Evolutionary conservation across 2,888 invertebrate species (phyloP).

Genomic region (Salticus scenicus): DNA sequence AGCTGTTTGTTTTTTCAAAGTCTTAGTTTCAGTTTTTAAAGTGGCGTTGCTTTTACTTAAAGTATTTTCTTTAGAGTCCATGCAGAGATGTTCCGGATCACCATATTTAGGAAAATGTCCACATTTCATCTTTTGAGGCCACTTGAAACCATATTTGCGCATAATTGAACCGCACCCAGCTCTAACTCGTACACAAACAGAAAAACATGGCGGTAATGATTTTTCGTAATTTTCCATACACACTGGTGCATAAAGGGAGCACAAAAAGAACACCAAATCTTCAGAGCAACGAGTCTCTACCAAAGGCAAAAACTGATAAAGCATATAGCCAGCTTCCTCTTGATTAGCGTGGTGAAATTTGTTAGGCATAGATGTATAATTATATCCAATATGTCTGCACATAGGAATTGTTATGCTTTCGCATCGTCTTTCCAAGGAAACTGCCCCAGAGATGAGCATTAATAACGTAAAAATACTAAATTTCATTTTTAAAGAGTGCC

Average conservation of each 20-base stretch:
- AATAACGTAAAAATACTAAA: slow-evolving; percentile 7
- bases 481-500: too few relatives aligned
- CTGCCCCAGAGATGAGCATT: background rate
- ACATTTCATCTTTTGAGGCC: slow-evolving; percentile 98
- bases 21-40: slow-evolving; percentile 60
- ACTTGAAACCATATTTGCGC: slow-evolving; percentile 90
- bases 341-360: slow-evolving; percentile 88
- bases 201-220: slow-evolving; percentile 93
- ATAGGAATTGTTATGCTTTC: slow-evolving; percentile 98
- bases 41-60: slow-evolving; percentile 38
- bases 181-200: slow-evolving; percentile 92
- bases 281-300: slow-evolving; percentile 98
- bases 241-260: slow-evolving; percentile 98
- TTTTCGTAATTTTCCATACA: slow-evolving; percentile 94
- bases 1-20: slow-evolving; percentile 38
- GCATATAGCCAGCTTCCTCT: slow-evolving; percentile 94
- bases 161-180: slow-evolving; percentile 96
- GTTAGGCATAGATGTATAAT: slow-evolving; percentile 96
- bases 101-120: slow-evolving; percentile 87
- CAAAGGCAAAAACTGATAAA: slow-evolving; percentile 98
- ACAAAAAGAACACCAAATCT: slow-evolving; percentile 96
- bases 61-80: slow-evolving; percentile 85
- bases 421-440: slow-evolving; percentile 78
- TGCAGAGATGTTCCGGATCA: slow-evolving; percentile 88
- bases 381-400: slow-evolving; percentile 97